A percentile compares a stretch with the other conserved stretches of the same genome.
Conservation (phyloP, 2,113 vertebrate genomes). For the Noturus placidus region DNA sequence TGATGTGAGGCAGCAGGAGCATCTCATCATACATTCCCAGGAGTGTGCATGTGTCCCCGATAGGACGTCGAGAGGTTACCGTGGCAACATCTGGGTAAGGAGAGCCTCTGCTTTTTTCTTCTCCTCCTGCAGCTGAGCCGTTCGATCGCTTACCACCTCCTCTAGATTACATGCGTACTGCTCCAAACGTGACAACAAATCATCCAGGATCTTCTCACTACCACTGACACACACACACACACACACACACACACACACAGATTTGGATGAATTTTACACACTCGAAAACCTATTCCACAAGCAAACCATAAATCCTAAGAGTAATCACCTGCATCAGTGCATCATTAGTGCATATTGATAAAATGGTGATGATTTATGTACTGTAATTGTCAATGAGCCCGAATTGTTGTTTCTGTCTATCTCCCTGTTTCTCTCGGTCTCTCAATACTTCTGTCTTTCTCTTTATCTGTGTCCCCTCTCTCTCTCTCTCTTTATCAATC, state of each 20-base stretch:
- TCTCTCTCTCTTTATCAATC: neutral
- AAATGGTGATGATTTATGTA: neutral
- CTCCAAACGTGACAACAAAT: conserved; percentile 80
- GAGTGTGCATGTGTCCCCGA: conserved; percentile 1
- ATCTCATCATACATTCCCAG: conserved; percentile 23
- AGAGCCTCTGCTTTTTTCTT: conserved; percentile 80
- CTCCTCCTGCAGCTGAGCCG: conserved; percentile 82
- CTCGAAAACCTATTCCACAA: neutral
- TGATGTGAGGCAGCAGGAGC: neutral
- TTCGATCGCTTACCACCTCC: conserved; percentile 81
- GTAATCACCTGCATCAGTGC: too few species aligned
- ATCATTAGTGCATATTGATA: neutral
- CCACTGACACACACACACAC: conserved; percentile 36
- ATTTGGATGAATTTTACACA: neutral
- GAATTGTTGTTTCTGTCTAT: neutral
- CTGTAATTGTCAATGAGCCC: neutral
- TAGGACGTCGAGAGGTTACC: conserved; percentile 66
- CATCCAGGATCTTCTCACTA: conserved; percentile 81
- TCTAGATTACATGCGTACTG: conserved; percentile 84
- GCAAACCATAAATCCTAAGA: neutral
- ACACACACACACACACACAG: neutral
- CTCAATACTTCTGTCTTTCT: neutral
- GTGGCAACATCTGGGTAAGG: conserved; percentile 84
- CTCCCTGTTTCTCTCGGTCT: neutral
- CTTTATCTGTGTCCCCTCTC: neutral